Conservation (phyloP, 2,888 invertebrate species). For the Mesorhabditis spiculigera region DNA sequence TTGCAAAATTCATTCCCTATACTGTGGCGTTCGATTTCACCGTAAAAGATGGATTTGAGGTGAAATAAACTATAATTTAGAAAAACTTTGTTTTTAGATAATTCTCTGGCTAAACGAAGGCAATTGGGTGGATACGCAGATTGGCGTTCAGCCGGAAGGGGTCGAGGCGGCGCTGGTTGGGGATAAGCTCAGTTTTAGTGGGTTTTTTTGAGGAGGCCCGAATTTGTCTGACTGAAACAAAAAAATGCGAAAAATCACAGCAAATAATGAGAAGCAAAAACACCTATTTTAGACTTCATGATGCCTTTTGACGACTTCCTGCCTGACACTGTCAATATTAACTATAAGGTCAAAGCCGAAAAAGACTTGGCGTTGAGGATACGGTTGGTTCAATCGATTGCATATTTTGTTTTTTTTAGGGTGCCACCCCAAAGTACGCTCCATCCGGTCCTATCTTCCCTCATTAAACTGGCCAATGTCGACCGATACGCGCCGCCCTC, state of each 20-base stretch:
- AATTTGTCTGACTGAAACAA: neutral
- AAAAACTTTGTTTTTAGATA: conserved; percentile 76
- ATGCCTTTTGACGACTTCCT: conserved; percentile 90
- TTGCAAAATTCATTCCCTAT: conserved; percentile 91
- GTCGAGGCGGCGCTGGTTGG: conserved; percentile 45
- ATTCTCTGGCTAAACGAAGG: conserved; percentile 88
- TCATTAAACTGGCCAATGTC: neutral
- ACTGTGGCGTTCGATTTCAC: conserved; percentile 75
- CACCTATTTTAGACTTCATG: conserved; percentile 73
- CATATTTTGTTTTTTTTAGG: neutral
- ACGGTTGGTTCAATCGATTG: conserved; percentile 4
- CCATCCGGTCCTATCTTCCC: neutral
- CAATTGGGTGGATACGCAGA: conserved; percentile 96
- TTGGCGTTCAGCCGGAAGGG: conserved; percentile 44
- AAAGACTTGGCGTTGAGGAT: conserved; percentile 26
- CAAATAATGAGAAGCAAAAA: no score
- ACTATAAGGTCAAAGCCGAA: conserved; percentile 23
- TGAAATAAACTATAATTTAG: neutral
- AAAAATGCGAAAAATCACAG: no score
- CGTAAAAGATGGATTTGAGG: conserved; percentile 60
- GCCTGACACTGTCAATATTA: conserved; percentile 79
- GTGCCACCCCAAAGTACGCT: neutral
- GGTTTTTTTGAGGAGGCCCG: conserved; percentile 2
- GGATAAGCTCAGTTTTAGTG: conserved; percentile 22
- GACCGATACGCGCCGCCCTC: neutral